phyloP scores from a whole-genome alignment of 2,888 invertebrate genomes.

The Quadroppia sp. region DNA sequence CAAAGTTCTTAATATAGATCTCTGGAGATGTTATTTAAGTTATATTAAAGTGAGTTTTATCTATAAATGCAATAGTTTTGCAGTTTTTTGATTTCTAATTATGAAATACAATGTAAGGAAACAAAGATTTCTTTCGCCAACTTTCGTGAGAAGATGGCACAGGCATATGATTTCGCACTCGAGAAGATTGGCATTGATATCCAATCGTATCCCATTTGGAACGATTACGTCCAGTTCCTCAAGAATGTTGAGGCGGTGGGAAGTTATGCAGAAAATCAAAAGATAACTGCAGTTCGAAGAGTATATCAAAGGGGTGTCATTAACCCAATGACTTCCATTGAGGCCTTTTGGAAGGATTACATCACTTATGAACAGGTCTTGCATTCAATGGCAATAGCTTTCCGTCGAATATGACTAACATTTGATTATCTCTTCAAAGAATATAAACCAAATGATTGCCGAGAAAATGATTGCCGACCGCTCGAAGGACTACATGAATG shows the following conservation, averaged over 20 bases:
- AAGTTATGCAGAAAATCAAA: conserved; percentile 98
- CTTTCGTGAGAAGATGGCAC: conserved; percentile 94
- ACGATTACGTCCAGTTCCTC: conserved; percentile 93
- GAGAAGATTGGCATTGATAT: conserved; percentile 99
- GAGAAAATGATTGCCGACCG: conserved; percentile 97
- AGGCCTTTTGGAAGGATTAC: conserved; percentile 90
- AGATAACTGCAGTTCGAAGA: conserved; percentile 95
- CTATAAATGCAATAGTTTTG: background rate
- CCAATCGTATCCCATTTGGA: conserved; percentile 94
- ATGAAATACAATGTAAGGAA: conserved; percentile 36
- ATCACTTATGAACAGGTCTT: conserved; percentile 74
- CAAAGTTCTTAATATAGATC: conserved; percentile 96
- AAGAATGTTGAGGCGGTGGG: conserved; percentile 95
- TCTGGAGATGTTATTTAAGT: conserved; percentile 95
- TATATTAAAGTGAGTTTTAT: conserved; percentile 87
- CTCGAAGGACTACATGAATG: conserved; percentile 96
- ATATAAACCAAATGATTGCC: conserved; percentile 80
- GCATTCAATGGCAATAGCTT: background rate
- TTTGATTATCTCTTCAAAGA: conserved; percentile 57
- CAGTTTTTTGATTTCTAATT: background rate
- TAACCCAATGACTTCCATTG: conserved; percentile 95
- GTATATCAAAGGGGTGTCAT: conserved; percentile 93
- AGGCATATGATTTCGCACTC: conserved; percentile 97
- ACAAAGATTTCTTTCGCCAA: conserved; percentile 38
- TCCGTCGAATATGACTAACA: conserved; percentile 23